A percentile compares a stretch with the other conserved stretches of the same genome.
Conservation (phyloP, 2,113 vertebrate species). For the Anolis sagrei region DNA sequence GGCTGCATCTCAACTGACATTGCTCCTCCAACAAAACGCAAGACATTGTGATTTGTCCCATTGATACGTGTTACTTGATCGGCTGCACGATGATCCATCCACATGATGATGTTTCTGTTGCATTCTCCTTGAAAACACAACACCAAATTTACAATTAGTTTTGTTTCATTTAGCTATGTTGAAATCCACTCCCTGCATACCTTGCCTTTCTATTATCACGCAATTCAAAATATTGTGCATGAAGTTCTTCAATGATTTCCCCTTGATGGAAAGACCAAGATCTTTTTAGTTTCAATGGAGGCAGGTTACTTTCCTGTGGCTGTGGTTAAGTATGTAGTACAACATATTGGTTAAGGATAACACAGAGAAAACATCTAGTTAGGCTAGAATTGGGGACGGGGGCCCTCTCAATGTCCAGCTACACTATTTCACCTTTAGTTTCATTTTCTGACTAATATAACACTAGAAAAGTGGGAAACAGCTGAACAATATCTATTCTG, state of each 20-base stretch:
- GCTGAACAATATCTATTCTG: background rate
- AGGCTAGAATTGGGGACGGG: background rate
- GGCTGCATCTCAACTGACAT: conserved; percentile 99
- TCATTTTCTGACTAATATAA: background rate
- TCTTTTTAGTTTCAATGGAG: background rate
- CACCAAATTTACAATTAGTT: background rate
- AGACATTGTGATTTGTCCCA: conserved; percentile 78
- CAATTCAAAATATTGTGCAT: no score
- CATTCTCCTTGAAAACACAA: conserved; percentile 73
- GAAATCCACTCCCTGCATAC: background rate
- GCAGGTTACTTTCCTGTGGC: background rate
- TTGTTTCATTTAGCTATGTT: background rate
- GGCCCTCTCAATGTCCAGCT: background rate
- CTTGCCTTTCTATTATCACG: background rate
- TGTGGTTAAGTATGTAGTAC: background rate
- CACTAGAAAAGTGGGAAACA: background rate
- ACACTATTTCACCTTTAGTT: background rate
- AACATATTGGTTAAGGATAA: background rate
- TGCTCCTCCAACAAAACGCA: conserved; percentile 86
- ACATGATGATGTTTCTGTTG: conserved; percentile 91
- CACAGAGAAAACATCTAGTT: background rate
- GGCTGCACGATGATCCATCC: conserved; percentile 94
- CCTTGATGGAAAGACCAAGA: background rate
- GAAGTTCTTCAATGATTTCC: background rate
- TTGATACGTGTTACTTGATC: conserved; percentile 89